These are phyloP conservation scores for Heteropelma amictum DNA, from an alignment of 2,888 invertebrate species.

Conservation along the genomic window DNA sequence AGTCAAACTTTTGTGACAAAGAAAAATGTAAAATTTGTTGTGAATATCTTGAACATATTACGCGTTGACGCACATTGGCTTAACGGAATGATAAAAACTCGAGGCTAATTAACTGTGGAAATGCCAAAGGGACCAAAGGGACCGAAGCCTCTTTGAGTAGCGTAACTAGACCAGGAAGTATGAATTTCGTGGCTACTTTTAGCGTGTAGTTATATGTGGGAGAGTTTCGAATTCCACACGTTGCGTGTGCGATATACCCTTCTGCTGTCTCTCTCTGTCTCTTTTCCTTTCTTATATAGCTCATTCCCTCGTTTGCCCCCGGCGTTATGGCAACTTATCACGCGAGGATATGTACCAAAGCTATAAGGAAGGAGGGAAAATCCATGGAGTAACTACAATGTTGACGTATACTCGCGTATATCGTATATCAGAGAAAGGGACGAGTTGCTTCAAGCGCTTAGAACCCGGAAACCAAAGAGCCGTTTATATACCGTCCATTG, in stretches of 20 bases:
- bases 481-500: neutral
- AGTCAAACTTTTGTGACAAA: no score
- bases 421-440: neutral
- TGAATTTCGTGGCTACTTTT: conserved; percentile 26
- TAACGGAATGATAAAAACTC: no score
- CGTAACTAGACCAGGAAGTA: neutral
- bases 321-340: conserved; percentile 61
- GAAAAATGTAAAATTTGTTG: no score
- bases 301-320: conserved; percentile 59
- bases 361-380: conserved; percentile 12
- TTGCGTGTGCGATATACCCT: conserved; percentile 58
- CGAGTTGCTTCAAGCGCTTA: neutral
- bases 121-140: neutral
- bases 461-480: conserved; percentile 9
- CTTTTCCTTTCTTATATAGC: no score
- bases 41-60: no score
- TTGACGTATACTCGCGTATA: neutral
- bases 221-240: conserved; percentile 59
- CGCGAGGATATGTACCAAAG: conserved; percentile 59
- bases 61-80: no score
- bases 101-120: neutral
- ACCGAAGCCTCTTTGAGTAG: conserved; percentile 5
- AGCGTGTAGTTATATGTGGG: neutral
- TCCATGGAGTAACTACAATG: neutral
- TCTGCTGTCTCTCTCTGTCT: conserved; percentile 55